phyloP scores from a whole-genome alignment of 2,797 vertebrate genomes.

The Antennarius maculatus region DNA sequence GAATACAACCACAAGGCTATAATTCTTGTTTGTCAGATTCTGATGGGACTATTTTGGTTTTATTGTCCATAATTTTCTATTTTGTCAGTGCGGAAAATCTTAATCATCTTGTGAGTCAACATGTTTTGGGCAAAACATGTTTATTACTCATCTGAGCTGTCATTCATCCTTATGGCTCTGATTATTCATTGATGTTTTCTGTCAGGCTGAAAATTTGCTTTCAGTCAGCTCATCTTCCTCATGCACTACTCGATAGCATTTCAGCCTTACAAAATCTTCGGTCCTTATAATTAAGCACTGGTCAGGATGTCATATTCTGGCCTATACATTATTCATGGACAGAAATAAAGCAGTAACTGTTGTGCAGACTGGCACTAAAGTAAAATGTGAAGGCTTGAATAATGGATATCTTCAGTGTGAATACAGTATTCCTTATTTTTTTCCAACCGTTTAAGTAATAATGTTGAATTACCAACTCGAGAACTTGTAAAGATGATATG shows the following conservation, averaged over 20 bases:
- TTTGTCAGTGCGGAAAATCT: constrained; percentile 38
- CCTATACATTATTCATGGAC: not conserved
- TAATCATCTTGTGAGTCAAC: constrained; percentile 26
- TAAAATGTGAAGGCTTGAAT: not conserved
- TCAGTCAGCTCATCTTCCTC: constrained; percentile 23
- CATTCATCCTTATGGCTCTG: constrained; percentile 48
- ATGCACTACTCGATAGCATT: constrained; percentile 23
- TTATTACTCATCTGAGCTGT: constrained; percentile 54
- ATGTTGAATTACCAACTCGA: too few species aligned
- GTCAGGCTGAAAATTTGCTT: constrained; percentile 35
- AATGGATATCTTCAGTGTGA: too few species aligned
- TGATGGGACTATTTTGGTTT: constrained; percentile 32
- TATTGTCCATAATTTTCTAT: constrained; percentile 30
- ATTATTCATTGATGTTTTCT: constrained; percentile 36
- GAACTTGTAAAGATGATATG: too few species aligned
- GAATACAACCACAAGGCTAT: not conserved
- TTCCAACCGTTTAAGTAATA: too few species aligned
- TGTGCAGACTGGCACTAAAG: not conserved
- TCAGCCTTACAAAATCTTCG: constrained; percentile 12
- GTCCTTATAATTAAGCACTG: constrained; percentile 15
- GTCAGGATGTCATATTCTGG: not conserved
- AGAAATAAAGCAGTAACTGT: not conserved
- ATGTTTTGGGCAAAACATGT: constrained; percentile 34
- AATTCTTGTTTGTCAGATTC: not conserved
- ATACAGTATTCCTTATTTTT: too few species aligned